These are phyloP conservation scores for Tyrophagus putrescentiae DNA, from an alignment of 1,140 invertebrate species.

Conservation along the genomic window DNA sequence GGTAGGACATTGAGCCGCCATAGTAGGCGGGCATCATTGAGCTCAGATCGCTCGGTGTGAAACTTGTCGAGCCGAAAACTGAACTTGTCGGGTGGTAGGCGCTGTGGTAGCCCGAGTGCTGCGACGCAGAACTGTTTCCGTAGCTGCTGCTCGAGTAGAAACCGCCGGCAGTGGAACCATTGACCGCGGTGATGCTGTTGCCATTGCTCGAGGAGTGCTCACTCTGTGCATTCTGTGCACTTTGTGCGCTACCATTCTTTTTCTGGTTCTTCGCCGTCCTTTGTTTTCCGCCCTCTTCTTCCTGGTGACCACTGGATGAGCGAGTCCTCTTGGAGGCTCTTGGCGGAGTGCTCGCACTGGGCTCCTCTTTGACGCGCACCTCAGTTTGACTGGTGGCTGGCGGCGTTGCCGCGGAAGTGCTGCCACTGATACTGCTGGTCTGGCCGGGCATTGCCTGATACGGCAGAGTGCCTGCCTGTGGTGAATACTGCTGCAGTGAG, in stretches of 20 bases:
- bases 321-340: background rate
- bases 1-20: conserved; percentile 11
- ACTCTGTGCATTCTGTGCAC: background rate
- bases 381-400: conserved; percentile 5
- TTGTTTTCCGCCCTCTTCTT: background rate
- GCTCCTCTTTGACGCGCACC: background rate
- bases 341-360: background rate
- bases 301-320: background rate
- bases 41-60: conserved; percentile 15
- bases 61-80: conserved; percentile 18
- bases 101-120: conserved; percentile 6
- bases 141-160: background rate
- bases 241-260: background rate
- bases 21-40: conserved; percentile 21
- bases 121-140: background rate
- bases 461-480: conserved; percentile 21
- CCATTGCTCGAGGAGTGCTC: background rate
- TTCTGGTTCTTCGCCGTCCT: background rate
- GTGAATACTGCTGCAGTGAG: conserved; percentile 18
- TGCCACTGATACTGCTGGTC: background rate
- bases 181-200: background rate
- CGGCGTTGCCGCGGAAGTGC: conserved; percentile 6
- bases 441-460: conserved; percentile 5
- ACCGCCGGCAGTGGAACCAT: background rate
- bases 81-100: conserved; percentile 15